Percentiles rank a stretch among this genome's conserved stretches.
Evolutionary conservation across 2,113 vertebrate genomes (phyloP).

Genomic region (Muscicapa adusta): DNA sequence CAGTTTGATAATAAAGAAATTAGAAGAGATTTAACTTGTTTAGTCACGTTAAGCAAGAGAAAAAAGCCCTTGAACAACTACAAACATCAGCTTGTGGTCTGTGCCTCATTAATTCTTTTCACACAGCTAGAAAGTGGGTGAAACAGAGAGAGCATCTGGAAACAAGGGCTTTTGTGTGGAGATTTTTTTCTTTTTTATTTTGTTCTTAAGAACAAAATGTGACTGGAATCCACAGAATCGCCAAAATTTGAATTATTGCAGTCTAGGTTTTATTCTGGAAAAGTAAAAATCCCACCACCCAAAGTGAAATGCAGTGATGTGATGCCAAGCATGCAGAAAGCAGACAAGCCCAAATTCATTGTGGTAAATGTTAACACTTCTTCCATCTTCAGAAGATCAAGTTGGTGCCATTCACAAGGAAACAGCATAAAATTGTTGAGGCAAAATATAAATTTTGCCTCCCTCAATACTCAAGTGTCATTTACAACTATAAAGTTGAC

Average conservation of each 20-base stretch:
- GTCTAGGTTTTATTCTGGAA: not conserved
- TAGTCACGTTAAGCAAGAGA: not conserved
- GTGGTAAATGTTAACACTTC: not conserved
- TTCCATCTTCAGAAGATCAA: not conserved
- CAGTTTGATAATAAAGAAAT: slow-evolving; percentile 18
- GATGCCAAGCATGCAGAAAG: not conserved
- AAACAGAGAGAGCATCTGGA: slow-evolving; percentile 34
- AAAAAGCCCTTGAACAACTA: slow-evolving; percentile 28
- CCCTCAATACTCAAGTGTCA: not conserved
- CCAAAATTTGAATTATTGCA: not conserved
- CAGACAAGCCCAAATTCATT: not conserved
- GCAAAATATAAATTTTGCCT: slow-evolving; percentile 18
- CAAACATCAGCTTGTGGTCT: slow-evolving; percentile 45
- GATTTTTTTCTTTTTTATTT: not conserved
- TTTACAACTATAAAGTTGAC: slow-evolving; percentile 18
- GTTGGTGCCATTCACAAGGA: not conserved
- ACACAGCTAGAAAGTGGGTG: not conserved
- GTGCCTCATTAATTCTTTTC: slow-evolving; percentile 60
- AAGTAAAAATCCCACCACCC: not conserved
- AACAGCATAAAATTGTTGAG: not conserved
- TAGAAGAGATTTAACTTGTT: slow-evolving; percentile 48
- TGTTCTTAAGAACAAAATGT: slow-evolving; percentile 9
- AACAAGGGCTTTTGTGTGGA: not conserved
- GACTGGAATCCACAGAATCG: not conserved
- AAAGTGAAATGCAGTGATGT: not conserved